Percentiles rank a stretch among this genome's conserved stretches.
phyloP scores from a whole-genome alignment of 2,888 invertebrate species.

The Oxyscelio sp. region DNA sequence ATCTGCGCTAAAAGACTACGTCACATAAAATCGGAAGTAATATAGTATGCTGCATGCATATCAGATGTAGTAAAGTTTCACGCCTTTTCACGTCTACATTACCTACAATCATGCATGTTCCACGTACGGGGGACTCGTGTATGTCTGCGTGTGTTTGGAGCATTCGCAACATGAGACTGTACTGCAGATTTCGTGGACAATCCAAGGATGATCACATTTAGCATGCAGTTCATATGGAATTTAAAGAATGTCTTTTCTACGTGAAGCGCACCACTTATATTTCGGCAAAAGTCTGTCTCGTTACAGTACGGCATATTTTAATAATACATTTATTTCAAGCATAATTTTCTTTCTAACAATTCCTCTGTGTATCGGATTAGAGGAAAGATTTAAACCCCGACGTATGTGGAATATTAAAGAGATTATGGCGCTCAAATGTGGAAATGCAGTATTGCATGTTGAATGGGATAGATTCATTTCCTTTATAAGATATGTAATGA shows the following conservation, averaged over 20 bases:
- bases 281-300: conserved; percentile 5
- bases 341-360: conserved; percentile 38
- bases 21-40: no score
- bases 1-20: conserved; percentile 76
- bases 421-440: conserved; percentile 5
- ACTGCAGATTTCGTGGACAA: conserved; percentile 40
- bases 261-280: conserved; percentile 4
- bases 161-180: conserved; percentile 24
- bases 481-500: no score
- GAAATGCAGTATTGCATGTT: neutral
- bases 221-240: conserved; percentile 46
- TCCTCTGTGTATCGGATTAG: conserved; percentile 31
- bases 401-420: conserved; percentile 39
- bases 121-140: conserved; percentile 7
- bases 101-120: conserved; percentile 48
- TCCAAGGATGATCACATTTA: conserved; percentile 51
- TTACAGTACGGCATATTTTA: conserved; percentile 15
- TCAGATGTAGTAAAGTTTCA: conserved; percentile 67
- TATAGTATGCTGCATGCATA: conserved; percentile 76
- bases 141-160: conserved; percentile 20
- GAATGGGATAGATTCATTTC: conserved; percentile 7
- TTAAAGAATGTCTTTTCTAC: conserved; percentile 43
- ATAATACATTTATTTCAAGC: conserved; percentile 33
- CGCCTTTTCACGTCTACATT: conserved; percentile 65
- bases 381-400: conserved; percentile 35